Conservation (phyloP, 2,797 vertebrate genomes). For the Macroramphosus scolopax region DNA sequence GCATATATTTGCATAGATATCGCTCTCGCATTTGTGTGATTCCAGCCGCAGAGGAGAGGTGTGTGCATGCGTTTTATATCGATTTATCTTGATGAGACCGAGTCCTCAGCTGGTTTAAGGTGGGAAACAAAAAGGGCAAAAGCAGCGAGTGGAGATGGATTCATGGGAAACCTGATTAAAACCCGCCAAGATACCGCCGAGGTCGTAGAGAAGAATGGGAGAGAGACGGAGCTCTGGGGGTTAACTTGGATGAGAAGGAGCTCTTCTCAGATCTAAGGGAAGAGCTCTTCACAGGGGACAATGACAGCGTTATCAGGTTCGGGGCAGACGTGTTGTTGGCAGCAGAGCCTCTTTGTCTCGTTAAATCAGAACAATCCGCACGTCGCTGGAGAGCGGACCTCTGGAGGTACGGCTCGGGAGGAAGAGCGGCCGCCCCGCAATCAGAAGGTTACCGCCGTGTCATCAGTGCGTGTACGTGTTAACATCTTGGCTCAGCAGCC, state of each 20-base stretch:
- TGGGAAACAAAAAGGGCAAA: constrained; percentile 19
- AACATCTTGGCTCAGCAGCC: too few species aligned
- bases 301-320: constrained; percentile 58
- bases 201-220: constrained; percentile 10
- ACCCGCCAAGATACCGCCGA: constrained; percentile 7
- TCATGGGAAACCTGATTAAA: constrained; percentile 31
- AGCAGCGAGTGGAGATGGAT: constrained; percentile 15
- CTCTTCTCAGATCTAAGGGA: constrained; percentile 46
- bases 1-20: constrained; percentile 37
- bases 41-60: constrained; percentile 14
- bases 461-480: too few species aligned
- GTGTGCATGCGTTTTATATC: constrained; percentile 14
- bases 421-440: too few species aligned
- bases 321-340: constrained; percentile 47
- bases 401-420: constrained; percentile 18
- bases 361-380: constrained; percentile 44
- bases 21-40: constrained; percentile 20
- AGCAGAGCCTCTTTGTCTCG: constrained; percentile 51
- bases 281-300: constrained; percentile 42
- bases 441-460: too few species aligned
- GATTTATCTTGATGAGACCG: constrained; percentile 33
- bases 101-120: constrained; percentile 21
- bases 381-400: constrained; percentile 10
- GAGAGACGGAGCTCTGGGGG: constrained; percentile 32
- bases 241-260: constrained; percentile 37